Percentiles rank a stretch among this genome's conserved stretches.
phyloP scores from a whole-genome alignment of 2,113 vertebrate species.

The Ascaphus truei region DNA sequence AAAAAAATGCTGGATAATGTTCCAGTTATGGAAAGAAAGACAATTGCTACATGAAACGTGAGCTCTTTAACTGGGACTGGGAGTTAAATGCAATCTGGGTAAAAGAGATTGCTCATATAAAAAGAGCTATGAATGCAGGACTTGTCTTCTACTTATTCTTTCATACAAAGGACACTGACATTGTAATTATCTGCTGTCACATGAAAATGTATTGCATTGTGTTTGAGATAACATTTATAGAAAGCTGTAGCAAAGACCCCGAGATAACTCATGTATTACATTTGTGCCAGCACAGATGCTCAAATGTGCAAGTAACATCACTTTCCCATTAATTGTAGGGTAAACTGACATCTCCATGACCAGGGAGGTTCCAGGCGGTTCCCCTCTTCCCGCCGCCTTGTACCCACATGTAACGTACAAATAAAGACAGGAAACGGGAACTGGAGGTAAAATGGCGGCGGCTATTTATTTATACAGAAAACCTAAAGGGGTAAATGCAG shows the following conservation, averaged over 20 bases:
- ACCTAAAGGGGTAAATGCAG: too few relatives aligned
- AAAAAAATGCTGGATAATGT: too few relatives aligned
- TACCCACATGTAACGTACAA: too few relatives aligned
- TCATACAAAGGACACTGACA: conserved; percentile 19
- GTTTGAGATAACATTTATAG: conserved; percentile 20
- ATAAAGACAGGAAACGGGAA: too few relatives aligned
- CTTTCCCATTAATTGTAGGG: neutral
- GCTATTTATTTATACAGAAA: too few relatives aligned
- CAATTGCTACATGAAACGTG: too few relatives aligned
- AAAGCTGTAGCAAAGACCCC: neutral
- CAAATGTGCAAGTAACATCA: neutral
- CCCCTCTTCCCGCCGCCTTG: too few relatives aligned
- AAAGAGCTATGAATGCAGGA: neutral
- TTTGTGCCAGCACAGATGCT: conserved; percentile 12
- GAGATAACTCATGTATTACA: neutral
- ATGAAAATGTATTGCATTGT: conserved; percentile 24
- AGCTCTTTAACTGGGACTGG: too few relatives aligned
- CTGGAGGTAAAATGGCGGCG: too few relatives aligned
- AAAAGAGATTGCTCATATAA: neutral
- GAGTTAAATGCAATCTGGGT: neutral
- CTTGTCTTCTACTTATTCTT: conserved; percentile 6
- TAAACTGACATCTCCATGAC: too few relatives aligned
- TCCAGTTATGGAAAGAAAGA: too few relatives aligned
- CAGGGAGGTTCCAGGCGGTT: too few relatives aligned
- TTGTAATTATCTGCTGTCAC: conserved; percentile 27